phyloP scores from a whole-genome alignment of 1,140 invertebrate species.

The Bombus sylvicola region DNA sequence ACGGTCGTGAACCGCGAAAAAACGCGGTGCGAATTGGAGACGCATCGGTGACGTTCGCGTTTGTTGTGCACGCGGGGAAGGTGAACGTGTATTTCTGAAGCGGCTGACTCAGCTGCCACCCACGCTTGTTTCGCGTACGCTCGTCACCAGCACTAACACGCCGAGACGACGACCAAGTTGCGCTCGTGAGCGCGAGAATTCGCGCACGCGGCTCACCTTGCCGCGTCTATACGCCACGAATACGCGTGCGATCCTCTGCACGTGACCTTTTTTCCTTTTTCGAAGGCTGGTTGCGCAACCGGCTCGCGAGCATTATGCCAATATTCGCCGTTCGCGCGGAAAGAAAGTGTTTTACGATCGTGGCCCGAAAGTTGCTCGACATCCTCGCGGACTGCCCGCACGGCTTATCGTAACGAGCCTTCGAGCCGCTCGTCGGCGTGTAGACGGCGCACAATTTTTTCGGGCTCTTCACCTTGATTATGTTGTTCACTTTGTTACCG shows the following conservation, averaged over 20 bases:
- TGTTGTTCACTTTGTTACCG: constrained; percentile 1
- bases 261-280: constrained; percentile 8
- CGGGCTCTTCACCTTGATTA: neutral
- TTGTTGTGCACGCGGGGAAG: constrained; percentile 64
- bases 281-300: constrained; percentile 20
- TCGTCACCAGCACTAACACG: neutral
- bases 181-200: neutral
- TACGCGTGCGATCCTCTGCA: constrained; percentile 43
- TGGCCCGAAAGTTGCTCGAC: constrained; percentile 5
- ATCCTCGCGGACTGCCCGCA: neutral
- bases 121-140: constrained; percentile 53
- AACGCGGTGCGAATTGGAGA: constrained; percentile 19
- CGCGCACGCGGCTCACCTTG: constrained; percentile 56
- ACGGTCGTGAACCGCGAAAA: neutral
- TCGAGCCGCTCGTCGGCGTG: neutral
- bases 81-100: constrained; percentile 68
- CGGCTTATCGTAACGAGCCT: neutral
- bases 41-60: constrained; percentile 56
- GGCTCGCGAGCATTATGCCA: constrained; percentile 24
- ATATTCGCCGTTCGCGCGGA: constrained; percentile 9
- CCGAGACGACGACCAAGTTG: neutral
- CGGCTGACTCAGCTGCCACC: constrained; percentile 71
- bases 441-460: neutral
- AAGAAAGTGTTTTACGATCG: constrained; percentile 45
- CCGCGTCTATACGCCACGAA: constrained; percentile 18